Percentiles rank a stretch among this genome's conserved stretches.
phyloP scores from a whole-genome alignment of 2,113 vertebrate species.

The Mixornis gularis region DNA sequence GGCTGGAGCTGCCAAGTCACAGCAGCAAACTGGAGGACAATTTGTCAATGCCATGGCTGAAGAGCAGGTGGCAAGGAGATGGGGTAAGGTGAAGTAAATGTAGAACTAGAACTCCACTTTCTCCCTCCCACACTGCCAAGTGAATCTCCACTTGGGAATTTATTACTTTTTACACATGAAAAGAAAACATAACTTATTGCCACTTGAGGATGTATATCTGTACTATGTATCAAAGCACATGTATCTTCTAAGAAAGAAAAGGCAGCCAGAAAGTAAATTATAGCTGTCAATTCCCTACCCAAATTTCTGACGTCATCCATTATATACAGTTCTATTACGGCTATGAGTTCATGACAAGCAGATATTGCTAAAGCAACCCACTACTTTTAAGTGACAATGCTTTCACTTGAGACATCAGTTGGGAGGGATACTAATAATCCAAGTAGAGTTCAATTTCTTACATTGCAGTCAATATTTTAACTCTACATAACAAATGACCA shows the following conservation, averaged over 20 bases:
- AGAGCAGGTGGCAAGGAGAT: not conserved
- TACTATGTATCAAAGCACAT: not conserved
- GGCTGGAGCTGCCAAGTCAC: not conserved
- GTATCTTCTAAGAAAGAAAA: not conserved
- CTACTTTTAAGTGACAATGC: not conserved
- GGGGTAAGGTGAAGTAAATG: not conserved
- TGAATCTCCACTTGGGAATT: not conserved
- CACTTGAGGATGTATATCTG: not conserved
- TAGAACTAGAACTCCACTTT: not conserved
- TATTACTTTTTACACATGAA: not conserved
- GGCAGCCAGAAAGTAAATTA: not conserved
- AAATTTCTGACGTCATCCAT: not conserved
- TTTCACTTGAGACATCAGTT: not conserved
- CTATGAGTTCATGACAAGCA: not conserved
- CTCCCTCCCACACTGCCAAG: not conserved
- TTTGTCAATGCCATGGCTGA: accelerated
- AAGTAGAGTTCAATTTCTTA: not conserved
- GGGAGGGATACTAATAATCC: not conserved
- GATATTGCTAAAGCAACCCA: not conserved
- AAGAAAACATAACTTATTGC: not conserved
- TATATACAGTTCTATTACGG: not conserved
- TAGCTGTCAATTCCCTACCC: not conserved
- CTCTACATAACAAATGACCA: not conserved
- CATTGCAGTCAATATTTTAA: not conserved
- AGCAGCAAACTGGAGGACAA: not conserved